Percentiles rank a stretch among this genome's conserved stretches.
These are phyloP conservation scores for Listronotus oregonensis DNA, from an alignment of 1,140 invertebrate species.

Conservation along the genomic window DNA sequence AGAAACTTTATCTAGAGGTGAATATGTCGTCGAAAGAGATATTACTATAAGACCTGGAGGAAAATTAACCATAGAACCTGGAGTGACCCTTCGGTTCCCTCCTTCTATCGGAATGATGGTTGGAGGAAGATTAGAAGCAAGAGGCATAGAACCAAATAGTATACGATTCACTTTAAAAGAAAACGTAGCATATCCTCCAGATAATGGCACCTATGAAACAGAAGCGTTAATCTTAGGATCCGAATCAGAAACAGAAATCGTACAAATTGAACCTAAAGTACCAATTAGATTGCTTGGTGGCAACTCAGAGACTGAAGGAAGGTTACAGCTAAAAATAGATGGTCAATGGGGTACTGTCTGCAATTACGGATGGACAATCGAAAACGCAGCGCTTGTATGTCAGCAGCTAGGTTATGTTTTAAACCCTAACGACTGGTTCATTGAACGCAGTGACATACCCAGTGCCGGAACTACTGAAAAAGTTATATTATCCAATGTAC, in stretches of 20 bases:
- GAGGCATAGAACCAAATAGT: conserved; percentile 75
- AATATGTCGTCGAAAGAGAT: conserved; percentile 86
- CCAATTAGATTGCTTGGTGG: conserved; percentile 80
- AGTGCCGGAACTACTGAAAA: conserved; percentile 76
- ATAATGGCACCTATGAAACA: conserved; percentile 66
- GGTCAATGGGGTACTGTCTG: conserved; percentile 96
- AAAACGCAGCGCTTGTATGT: conserved; percentile 90
- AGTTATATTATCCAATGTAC: conserved; percentile 83
- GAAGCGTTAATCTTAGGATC: conserved; percentile 58
- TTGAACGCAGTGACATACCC: conserved; percentile 81
- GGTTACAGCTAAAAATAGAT: conserved; percentile 79
- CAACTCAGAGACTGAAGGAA: conserved; percentile 73
- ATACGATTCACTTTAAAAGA: conserved; percentile 79
- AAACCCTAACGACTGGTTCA: conserved; percentile 89
- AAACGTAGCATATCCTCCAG: conserved; percentile 66
- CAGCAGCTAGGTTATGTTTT: conserved; percentile 92
- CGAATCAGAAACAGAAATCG: conserved; percentile 60
- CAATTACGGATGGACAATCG: conserved; percentile 93
- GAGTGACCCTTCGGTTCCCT: conserved; percentile 84
- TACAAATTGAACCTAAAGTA: conserved; percentile 61
- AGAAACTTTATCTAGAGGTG: conserved; percentile 75
- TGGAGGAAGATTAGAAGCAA: conserved; percentile 85
- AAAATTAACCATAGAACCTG: conserved; percentile 82
- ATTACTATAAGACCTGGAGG: conserved; percentile 90
- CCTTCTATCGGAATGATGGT: conserved; percentile 96